These are phyloP conservation scores for Antedon bifida DNA, from an alignment of 35 echinoderm and acorn worm species.

Conservation along the genomic window DNA sequence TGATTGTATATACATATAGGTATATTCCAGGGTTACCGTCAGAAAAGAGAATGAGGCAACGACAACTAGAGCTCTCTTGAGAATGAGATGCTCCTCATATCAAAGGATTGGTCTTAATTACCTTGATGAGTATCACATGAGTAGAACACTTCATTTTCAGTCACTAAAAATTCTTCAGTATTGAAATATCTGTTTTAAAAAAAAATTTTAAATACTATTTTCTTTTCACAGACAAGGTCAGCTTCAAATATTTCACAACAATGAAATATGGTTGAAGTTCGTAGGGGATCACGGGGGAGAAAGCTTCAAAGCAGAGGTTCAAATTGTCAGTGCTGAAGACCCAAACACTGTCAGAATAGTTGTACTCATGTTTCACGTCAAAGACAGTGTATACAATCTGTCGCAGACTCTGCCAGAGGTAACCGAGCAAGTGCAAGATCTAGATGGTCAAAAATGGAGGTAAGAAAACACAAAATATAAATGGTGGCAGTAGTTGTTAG, in stretches of 20 bases:
- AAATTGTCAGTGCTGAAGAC: neutral
- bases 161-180: too few species aligned
- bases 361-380: neutral
- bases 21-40: too few species aligned
- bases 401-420: neutral
- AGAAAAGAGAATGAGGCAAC: too few species aligned
- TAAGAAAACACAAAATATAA: neutral
- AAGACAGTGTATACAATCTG: neutral
- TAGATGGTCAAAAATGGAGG: neutral
- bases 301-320: constrained; percentile 5
- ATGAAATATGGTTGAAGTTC: constrained; percentile 15
- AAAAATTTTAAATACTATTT: too few species aligned
- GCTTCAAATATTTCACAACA: neutral
- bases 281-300: constrained; percentile 20
- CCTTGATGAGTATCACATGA: too few species aligned
- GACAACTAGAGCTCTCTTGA: too few species aligned
- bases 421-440: neutral
- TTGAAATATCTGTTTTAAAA: too few species aligned
- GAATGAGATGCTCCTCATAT: too few species aligned
- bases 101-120: too few species aligned
- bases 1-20: too few species aligned
- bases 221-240: neutral
- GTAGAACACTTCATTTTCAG: too few species aligned
- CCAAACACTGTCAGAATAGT: neutral
- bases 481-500: too few species aligned